A percentile compares a stretch with the other conserved stretches of the same genome.
These are phyloP conservation scores for Folsomia manolachei DNA, from an alignment of 2,888 invertebrate species.

Conservation along the genomic window DNA sequence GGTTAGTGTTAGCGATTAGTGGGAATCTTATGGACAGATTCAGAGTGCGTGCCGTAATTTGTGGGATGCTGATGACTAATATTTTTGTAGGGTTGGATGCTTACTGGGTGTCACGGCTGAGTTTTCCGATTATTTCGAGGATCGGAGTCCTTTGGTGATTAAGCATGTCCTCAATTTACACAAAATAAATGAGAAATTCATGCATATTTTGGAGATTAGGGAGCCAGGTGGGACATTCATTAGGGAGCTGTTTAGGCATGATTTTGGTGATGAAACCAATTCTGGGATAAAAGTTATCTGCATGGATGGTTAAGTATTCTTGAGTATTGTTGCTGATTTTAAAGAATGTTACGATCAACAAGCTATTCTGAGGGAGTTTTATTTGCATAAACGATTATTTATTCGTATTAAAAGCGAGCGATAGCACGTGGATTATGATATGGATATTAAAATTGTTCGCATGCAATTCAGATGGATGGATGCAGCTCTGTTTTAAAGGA, in stretches of 20 bases:
- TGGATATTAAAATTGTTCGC: too few relatives aligned
- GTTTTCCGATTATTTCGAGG: too few relatives aligned
- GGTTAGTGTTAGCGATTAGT: not conserved
- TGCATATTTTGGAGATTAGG: slow-evolving; percentile 19
- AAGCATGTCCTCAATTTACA: slow-evolving; percentile 15
- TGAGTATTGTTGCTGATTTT: not conserved
- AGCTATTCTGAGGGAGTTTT: not conserved
- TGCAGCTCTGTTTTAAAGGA: too few relatives aligned
- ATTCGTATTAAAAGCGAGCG: not conserved
- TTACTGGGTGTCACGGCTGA: not conserved
- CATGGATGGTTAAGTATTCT: not conserved
- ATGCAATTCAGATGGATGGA: too few relatives aligned
- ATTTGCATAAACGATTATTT: slow-evolving; percentile 4
- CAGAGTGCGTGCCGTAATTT: not conserved
- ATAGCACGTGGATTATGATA: not conserved
- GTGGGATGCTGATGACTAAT: not conserved
- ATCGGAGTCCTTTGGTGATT: slow-evolving; percentile 5
- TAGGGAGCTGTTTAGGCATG: not conserved
- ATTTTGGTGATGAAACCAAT: not conserved
- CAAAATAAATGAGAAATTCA: slow-evolving; percentile 18
- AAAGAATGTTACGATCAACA: not conserved
- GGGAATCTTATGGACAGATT: too few relatives aligned
- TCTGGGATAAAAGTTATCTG: not conserved
- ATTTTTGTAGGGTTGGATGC: not conserved
- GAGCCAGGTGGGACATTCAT: slow-evolving; percentile 24